Conservation (phyloP, 2,113 vertebrate species). For the Hirundichthys speculiger region DNA sequence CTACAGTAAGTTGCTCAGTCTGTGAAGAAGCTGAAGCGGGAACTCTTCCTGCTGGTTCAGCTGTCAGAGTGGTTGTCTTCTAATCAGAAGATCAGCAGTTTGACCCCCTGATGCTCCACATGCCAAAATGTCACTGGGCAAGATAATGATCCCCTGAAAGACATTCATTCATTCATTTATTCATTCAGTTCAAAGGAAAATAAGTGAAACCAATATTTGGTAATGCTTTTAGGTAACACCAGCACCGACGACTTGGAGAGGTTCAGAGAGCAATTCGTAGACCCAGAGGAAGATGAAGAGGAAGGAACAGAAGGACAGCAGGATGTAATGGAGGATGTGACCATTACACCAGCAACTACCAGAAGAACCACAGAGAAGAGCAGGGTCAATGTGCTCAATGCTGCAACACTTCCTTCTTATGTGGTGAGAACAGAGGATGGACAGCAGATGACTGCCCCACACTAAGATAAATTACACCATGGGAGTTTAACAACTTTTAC, state of each 20-base stretch:
- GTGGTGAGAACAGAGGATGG: conserved; percentile 23
- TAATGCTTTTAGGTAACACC: conserved; percentile 40
- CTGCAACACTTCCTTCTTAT: conserved; percentile 14
- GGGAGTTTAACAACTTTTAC: no score
- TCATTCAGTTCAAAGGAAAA: no score
- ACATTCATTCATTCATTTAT: no score
- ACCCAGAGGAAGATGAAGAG: background rate
- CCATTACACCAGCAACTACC: conserved; percentile 5
- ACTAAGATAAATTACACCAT: no score
- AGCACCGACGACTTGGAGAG: conserved; percentile 41
- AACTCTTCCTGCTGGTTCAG: no score
- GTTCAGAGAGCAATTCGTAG: background rate
- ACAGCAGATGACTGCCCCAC: no score
- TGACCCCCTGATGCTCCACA: no score
- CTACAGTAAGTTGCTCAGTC: conserved; percentile 50
- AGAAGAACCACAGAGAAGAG: background rate
- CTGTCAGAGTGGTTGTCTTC: no score
- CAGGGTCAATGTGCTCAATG: rapidly evolving
- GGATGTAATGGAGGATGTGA: background rate
- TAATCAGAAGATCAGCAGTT: no score
- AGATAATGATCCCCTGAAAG: no score
- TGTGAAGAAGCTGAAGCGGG: background rate
- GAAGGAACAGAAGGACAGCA: background rate
- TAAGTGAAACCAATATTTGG: background rate
- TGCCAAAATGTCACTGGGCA: no score